Evolutionary conservation across 2,113 vertebrate species (phyloP).

Genomic region (Collichthys lucidus): DNA sequence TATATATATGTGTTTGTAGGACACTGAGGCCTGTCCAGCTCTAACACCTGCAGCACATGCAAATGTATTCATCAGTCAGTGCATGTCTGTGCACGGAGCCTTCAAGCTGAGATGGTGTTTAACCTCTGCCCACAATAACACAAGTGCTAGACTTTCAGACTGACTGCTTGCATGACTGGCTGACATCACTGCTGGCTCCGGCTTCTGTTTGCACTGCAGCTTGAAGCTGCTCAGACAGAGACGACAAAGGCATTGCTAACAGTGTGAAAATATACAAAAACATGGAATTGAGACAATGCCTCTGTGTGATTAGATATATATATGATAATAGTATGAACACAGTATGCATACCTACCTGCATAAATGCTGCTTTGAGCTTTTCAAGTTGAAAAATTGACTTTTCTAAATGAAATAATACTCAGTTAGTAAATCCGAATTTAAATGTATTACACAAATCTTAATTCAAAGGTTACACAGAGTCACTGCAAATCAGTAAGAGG

Average conservation of each 20-base stretch:
- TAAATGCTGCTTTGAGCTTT: background rate
- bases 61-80: background rate
- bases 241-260: slow-evolving; percentile 22
- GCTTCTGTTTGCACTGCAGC: slow-evolving; percentile 71
- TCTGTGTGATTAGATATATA: background rate
- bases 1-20: background rate
- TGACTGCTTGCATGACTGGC: slow-evolving; percentile 51
- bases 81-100: slow-evolving; percentile 5
- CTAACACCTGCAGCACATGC: slow-evolving; percentile 46
- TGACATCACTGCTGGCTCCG: slow-evolving; percentile 76
- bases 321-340: background rate
- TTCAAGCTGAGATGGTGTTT: slow-evolving; percentile 33
- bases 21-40: background rate
- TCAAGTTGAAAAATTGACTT: background rate
- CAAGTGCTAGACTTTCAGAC: slow-evolving; percentile 65
- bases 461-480: background rate
- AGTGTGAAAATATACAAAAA: slow-evolving; percentile 11
- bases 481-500: background rate
- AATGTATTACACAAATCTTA: background rate
- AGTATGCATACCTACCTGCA: background rate
- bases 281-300: background rate
- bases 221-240: slow-evolving; percentile 57
- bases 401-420: too few relatives aligned
- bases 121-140: slow-evolving; percentile 75
- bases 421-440: background rate